Evolutionary conservation across 2,797 vertebrate genomes (phyloP).

Genomic region (Crocidura indochinensis): DNA sequence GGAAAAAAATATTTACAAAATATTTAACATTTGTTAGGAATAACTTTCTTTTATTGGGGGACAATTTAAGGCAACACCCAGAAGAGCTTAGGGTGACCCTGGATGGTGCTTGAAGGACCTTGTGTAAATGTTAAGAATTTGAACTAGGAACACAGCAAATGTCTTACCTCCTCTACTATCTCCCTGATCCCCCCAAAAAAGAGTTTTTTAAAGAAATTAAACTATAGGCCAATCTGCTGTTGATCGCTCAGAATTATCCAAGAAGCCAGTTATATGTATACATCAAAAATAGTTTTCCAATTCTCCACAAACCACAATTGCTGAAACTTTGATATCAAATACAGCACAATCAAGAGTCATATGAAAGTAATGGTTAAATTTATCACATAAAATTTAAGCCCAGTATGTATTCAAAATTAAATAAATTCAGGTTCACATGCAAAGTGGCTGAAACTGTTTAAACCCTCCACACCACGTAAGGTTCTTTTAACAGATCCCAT

Average conservation of each 20-base stretch:
- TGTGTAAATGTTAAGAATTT: too few relatives aligned
- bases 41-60: too few relatives aligned
- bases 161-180: too few relatives aligned
- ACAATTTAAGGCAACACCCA: too few relatives aligned
- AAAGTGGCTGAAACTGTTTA: too few relatives aligned
- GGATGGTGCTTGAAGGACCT: too few relatives aligned
- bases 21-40: neutral
- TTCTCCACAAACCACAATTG: neutral
- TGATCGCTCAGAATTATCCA: slow-evolving; percentile 14
- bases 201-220: neutral
- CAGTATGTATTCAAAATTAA: neutral
- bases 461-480: too few relatives aligned
- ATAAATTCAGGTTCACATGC: neutral
- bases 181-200: too few relatives aligned
- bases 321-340: slow-evolving; percentile 3
- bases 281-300: neutral
- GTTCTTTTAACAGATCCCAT: too few relatives aligned
- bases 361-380: neutral
- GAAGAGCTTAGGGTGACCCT: too few relatives aligned
- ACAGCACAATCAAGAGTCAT: neutral
- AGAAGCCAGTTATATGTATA: neutral
- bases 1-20: neutral
- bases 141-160: too few relatives aligned
- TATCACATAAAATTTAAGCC: slow-evolving; percentile 37
- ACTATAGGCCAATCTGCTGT: neutral